Conservation (phyloP, 2,797 vertebrate genomes). For the Tinamus major region DNA sequence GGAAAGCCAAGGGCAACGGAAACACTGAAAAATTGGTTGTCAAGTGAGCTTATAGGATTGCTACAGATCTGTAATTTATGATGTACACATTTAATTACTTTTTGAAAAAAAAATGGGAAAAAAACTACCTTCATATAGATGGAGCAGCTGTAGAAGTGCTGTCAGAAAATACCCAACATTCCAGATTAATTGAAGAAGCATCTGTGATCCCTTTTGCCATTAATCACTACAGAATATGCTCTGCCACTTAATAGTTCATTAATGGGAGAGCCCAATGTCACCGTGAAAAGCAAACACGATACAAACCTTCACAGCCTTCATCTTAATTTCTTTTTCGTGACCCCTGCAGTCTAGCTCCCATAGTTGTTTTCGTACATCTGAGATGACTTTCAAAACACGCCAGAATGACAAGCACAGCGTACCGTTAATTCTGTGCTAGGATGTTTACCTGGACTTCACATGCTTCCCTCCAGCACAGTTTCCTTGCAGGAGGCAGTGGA, state of each 20-base stretch:
- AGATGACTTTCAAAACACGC: not conserved
- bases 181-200: conserved; percentile 69
- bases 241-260: not conserved
- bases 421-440: not conserved
- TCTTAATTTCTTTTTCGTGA: not conserved
- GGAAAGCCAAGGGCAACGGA: conserved; percentile 46
- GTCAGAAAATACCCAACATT: conserved; percentile 61
- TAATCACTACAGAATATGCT: conserved; percentile 30
- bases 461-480: not conserved
- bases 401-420: not conserved
- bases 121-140: conserved; percentile 30
- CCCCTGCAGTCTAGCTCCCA: not conserved
- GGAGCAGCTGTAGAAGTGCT: conserved; percentile 52
- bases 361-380: not conserved
- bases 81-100: conserved; percentile 61
- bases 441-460: not conserved
- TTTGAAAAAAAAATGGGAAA: conserved; percentile 39
- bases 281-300: not conserved
- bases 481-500: not conserved
- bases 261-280: not conserved
- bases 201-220: conserved; percentile 38
- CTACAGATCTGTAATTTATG: conserved; percentile 53
- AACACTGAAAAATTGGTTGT: conserved; percentile 44
- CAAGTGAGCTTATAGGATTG: conserved; percentile 35
- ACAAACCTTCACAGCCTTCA: not conserved